A percentile compares a stretch with the other conserved stretches of the same genome.
Evolutionary conservation across 2,797 vertebrate genomes (phyloP).

Genomic region (Enteromius afrohamiltoni): DNA sequence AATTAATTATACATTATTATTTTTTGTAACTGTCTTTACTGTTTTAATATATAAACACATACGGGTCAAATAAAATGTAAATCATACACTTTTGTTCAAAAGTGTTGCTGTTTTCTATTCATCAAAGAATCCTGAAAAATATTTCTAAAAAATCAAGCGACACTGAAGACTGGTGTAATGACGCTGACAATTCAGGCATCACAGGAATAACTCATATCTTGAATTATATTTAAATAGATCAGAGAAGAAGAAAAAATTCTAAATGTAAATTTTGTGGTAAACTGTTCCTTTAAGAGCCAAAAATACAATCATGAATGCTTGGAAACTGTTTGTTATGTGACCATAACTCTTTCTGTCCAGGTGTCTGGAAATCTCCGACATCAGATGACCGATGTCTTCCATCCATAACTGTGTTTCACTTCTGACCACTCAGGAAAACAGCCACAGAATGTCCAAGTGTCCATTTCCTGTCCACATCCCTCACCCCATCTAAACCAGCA

Average conservation of each 20-base stretch:
- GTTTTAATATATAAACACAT: no score
- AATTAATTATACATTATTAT: no score
- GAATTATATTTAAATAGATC: no score
- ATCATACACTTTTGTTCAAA: no score
- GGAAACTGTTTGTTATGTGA: conserved; percentile 3
- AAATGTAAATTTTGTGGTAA: neutral
- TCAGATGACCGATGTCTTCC: conserved; percentile 42
- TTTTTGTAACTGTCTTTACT: no score
- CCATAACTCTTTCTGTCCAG: conserved; percentile 15
- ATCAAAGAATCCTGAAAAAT: neutral
- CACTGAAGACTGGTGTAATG: no score
- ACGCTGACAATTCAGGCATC: no score
- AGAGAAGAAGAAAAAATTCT: neutral
- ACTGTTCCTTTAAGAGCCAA: conserved; percentile 21
- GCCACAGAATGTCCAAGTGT: conserved; percentile 39
- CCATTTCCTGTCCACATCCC: conserved; percentile 44
- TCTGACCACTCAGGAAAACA: conserved; percentile 20
- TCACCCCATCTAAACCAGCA: conserved; percentile 17
- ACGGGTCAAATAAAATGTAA: no score
- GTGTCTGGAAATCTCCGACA: neutral
- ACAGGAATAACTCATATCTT: no score
- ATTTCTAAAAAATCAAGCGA: no score
- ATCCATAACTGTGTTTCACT: neutral
- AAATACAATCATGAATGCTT: conserved; percentile 23
- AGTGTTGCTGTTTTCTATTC: neutral